A percentile compares a stretch with the other conserved stretches of the same genome.
Evolutionary conservation across 2,888 invertebrate genomes (phyloP).

Genomic region (Prosopocoilus inquinatus): DNA sequence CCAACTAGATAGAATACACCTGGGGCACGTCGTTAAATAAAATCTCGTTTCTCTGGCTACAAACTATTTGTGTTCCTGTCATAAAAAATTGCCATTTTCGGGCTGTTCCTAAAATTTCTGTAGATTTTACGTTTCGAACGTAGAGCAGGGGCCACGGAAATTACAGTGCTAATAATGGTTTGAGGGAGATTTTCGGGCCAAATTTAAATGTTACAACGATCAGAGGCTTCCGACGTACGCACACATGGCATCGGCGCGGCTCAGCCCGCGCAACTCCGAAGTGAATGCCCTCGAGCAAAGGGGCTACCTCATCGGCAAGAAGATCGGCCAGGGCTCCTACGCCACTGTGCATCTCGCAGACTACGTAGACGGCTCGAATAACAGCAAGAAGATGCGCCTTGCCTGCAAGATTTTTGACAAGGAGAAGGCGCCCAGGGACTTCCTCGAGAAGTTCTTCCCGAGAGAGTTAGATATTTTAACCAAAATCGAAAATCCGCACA

Average conservation of each 20-base stretch:
- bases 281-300: conserved; percentile 80
- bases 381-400: conserved; percentile 69
- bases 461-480: conserved; percentile 88
- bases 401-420: conserved; percentile 93
- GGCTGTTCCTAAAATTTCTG: conserved; percentile 25
- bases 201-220: conserved; percentile 23
- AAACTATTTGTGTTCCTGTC: conserved; percentile 32
- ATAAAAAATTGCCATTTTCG: conserved; percentile 25
- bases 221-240: conserved; percentile 18
- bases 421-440: conserved; percentile 83
- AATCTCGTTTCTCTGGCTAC: conserved; percentile 28
- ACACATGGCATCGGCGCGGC: conserved; percentile 64
- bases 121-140: conserved; percentile 19
- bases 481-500: conserved; percentile 85
- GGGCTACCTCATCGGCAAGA: conserved; percentile 80
- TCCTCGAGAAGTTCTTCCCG: conserved; percentile 89
- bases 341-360: conserved; percentile 87
- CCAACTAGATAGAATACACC: too few relatives aligned
- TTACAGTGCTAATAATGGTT: conserved; percentile 23
- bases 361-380: conserved; percentile 70
- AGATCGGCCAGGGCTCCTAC: conserved; percentile 89
- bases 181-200: conserved; percentile 19
- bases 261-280: conserved; percentile 79
- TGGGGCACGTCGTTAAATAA: conserved; percentile 1
- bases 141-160: conserved; percentile 17